These are phyloP conservation scores for Sycophila sp. DNA, from an alignment of 1,140 invertebrate species.

Conservation along the genomic window DNA sequence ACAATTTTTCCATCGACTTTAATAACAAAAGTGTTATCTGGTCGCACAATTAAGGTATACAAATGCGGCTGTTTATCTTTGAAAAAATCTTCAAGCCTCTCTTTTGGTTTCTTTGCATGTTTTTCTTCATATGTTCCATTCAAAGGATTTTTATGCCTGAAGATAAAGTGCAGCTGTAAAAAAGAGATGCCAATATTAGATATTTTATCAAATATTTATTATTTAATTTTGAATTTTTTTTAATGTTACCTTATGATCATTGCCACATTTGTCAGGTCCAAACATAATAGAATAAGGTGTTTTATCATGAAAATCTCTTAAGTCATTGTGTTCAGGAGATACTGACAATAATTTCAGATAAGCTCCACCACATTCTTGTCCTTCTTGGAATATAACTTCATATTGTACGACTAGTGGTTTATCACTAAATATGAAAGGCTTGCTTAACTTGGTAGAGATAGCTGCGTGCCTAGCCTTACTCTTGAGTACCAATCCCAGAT, in stretches of 20 bases:
- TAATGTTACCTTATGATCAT: conserved; percentile 81
- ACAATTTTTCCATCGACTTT: conserved; percentile 80
- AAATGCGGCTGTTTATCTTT: conserved; percentile 96
- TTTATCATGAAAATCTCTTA: conserved; percentile 92
- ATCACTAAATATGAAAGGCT: conserved; percentile 86
- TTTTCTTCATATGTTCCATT: conserved; percentile 91
- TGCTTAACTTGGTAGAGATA: conserved; percentile 83
- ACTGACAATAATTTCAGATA: conserved; percentile 93
- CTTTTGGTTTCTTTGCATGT: conserved; percentile 90
- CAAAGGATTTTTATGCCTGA: conserved; percentile 93
- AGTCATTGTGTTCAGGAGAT: conserved; percentile 74
- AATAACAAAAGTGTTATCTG: conserved; percentile 86
- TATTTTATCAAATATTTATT: conserved; percentile 11
- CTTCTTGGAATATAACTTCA: conserved; percentile 89
- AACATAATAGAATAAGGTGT: conserved; percentile 99
- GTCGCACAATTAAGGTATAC: conserved; percentile 88
- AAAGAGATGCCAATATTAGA: conserved; percentile 31
- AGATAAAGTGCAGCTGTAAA: conserved; percentile 93
- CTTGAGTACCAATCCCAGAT: conserved; percentile 90
- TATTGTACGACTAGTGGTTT: conserved; percentile 95
- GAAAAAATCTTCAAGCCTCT: conserved; percentile 87
- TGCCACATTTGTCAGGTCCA: conserved; percentile 98
- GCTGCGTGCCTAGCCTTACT: conserved; percentile 97
- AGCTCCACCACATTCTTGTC: conserved; percentile 98
- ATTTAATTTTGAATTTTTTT: background rate